Evolutionary conservation across 2,113 vertebrate species (phyloP), one percentile per base, ranked within the genome.

Genomic region (Struthio camelus): DNA sequence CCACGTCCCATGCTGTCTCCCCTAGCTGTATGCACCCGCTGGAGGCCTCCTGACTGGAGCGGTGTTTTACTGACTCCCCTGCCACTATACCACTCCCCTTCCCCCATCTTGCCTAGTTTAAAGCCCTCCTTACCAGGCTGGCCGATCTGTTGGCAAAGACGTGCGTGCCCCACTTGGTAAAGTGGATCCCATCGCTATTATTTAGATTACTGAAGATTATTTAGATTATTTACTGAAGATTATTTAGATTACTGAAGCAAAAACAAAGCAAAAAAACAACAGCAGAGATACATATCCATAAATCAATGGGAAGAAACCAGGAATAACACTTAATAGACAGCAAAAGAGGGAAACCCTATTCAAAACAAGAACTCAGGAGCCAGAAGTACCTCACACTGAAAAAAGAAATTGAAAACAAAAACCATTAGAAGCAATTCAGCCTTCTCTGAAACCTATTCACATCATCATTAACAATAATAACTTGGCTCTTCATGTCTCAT

Each of bases 381-480:
- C 79, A 71, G 36, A 82, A 92, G 16, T 54, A 82, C 36, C 75
- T 94, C 71, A 38, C 12, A 38, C 10, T 36, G 92, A 94, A 83
- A 46, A 96, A 1, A 4, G 28, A 59, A 91, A 82, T 6, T 58
- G 50, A 85, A 97, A 96, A 90, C 54, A 96, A 93, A 94, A 70
- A 23, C 80, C 48, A 91, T 91, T 94, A 95, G 78, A 85, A 73
- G 91, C 36, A 89, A 89, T 91, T 70, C 50, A 94, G 78, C 54
- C 79, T 83, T 79, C 7, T 0, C 32, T 64, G 71, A 91, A 94
- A 89, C 54, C 71, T 32, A 94, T 7, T 64, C 53, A 62, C 44
- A 89, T 91, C 85, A 95, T 64, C 87, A 77, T 94, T 95, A 97
- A 91, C 40, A 85, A 83, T 82, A 95, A 85, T 89, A 91, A 94